These are phyloP conservation scores for Trichogramma dendrolimi DNA, from an alignment of 2,888 invertebrate genomes.

Conservation along the genomic window DNA sequence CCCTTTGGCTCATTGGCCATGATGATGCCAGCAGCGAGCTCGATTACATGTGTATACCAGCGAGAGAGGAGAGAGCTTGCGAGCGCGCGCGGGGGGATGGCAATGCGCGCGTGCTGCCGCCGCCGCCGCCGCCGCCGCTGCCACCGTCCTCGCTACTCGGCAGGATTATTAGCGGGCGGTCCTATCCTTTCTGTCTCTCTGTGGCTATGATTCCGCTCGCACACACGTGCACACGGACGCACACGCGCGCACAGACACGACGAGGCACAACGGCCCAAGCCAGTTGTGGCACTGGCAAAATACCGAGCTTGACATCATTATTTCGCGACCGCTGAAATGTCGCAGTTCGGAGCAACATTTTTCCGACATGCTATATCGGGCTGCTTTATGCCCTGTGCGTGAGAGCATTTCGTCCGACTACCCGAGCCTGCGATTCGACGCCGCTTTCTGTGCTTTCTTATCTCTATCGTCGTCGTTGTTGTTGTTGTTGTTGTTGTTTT, in stretches of 20 bases:
- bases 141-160: conserved; percentile 1
- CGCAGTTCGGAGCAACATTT: neutral
- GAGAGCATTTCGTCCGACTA: conserved; percentile 7
- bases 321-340: conserved; percentile 23
- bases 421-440: conserved; percentile 1
- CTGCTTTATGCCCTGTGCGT: neutral
- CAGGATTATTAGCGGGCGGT: conserved; percentile 23
- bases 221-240: neutral
- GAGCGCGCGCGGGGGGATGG: neutral
- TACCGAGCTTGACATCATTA: conserved; percentile 26
- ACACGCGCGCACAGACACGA: no score
- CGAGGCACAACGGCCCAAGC: conserved; percentile 12
- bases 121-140: conserved; percentile 11
- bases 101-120: conserved; percentile 6
- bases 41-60: conserved; percentile 21
- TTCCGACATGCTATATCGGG: no score
- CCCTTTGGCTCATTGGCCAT: no score
- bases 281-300: conserved; percentile 1
- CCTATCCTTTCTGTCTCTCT: neutral
- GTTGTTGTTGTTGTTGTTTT: neutral
- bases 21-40: no score
- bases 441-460: conserved; percentile 4
- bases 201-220: no score
- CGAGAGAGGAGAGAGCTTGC: neutral
- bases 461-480: neutral